Conservation (phyloP, 2,888 invertebrate genomes). For the Cinara cedri region DNA sequence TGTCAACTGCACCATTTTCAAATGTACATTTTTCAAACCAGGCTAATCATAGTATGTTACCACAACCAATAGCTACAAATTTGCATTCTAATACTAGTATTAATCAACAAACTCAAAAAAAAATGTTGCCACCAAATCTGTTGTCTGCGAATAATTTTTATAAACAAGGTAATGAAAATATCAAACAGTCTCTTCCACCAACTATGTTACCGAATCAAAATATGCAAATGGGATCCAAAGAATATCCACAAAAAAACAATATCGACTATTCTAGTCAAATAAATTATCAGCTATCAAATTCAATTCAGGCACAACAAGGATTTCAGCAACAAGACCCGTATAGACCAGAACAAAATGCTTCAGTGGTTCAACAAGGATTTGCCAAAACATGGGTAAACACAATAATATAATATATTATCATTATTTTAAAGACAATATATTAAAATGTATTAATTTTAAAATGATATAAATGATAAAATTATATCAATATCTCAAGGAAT, state of each 20-base stretch:
- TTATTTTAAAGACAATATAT: not conserved
- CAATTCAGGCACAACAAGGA: conserved; percentile 23
- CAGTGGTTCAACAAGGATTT: conserved; percentile 51
- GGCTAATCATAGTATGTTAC: not conserved
- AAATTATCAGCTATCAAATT: conserved; percentile 25
- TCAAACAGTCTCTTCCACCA: conserved; percentile 8
- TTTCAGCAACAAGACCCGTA: conserved; percentile 31
- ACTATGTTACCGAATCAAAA: conserved; percentile 4
- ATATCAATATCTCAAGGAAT: no score
- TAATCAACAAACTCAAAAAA: conserved; percentile 24
- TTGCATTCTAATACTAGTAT: conserved; percentile 12
- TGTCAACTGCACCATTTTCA: not conserved
- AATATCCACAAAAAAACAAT: conserved; percentile 32
- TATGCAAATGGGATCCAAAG: conserved; percentile 33
- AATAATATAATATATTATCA: not conserved
- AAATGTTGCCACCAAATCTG: conserved; percentile 18
- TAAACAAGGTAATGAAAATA: conserved; percentile 19
- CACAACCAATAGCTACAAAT: not conserved
- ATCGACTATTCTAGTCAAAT: conserved; percentile 16
- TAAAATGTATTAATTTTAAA: not conserved
- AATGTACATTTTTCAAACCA: conserved; percentile 27
- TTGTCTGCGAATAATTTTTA: conserved; percentile 32
- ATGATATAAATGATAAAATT: no score
- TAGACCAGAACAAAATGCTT: conserved; percentile 27
- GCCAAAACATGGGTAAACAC: conserved; percentile 31